Evolutionary conservation across 2,113 vertebrate species (phyloP).

Genomic region (Cettia cetti): DNA sequence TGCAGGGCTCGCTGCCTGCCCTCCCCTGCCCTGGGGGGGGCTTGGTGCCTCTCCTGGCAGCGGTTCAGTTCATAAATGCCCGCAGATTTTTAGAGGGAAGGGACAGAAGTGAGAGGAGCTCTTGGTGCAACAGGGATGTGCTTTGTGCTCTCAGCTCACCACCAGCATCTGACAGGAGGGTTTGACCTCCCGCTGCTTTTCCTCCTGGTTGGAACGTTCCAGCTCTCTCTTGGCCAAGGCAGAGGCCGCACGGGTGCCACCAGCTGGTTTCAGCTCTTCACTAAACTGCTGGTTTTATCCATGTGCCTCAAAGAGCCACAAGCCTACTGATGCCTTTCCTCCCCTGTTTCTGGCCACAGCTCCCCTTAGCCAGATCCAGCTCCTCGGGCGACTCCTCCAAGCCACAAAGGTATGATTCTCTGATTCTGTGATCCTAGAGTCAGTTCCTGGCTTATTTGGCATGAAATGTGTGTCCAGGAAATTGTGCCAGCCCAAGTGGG

Average conservation of each 20-base stretch:
- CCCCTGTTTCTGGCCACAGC: slow-evolving; percentile 54
- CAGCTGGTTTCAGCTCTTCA: neutral
- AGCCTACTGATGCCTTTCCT: neutral
- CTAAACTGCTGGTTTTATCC: neutral
- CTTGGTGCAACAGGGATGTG: neutral
- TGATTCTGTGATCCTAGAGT: neutral
- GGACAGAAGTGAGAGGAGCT: neutral
- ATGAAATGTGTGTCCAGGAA: accelerated
- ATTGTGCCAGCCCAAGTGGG: accelerated
- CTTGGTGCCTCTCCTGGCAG: no score
- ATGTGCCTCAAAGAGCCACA: neutral
- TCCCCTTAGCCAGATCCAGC: slow-evolving; percentile 68
- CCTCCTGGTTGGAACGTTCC: neutral
- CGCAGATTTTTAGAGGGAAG: neutral
- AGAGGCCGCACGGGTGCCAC: neutral
- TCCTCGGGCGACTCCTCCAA: slow-evolving; percentile 61
- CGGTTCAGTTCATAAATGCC: accelerated
- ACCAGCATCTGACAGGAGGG: neutral
- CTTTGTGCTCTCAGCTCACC: accelerated
- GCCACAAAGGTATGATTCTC: slow-evolving; percentile 70
- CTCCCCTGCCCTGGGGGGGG: accelerated
- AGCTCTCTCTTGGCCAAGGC: neutral
- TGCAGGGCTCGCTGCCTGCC: neutral
- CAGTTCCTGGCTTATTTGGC: neutral
- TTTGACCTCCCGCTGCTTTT: neutral